These are phyloP conservation scores for Rugalucina vietnamica DNA, from an alignment of 2,888 invertebrate species.

Conservation along the genomic window DNA sequence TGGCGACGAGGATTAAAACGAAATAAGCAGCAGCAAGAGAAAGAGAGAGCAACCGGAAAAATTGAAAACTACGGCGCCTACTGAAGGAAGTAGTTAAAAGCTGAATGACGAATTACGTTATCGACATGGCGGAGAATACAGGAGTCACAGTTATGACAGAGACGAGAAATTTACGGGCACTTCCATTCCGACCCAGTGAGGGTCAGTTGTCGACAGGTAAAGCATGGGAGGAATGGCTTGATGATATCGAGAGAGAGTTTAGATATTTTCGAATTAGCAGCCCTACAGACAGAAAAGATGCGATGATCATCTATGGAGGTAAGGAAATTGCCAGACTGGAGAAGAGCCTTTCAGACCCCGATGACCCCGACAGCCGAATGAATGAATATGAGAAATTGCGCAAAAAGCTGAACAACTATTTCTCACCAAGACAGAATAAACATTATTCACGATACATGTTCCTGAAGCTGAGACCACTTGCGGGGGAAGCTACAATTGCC, in stretches of 20 bases:
- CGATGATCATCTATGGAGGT: not conserved
- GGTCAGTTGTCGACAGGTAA: not conserved
- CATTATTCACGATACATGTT: not conserved
- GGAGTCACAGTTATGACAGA: not conserved
- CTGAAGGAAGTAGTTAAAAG: not conserved
- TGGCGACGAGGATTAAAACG: too few species aligned
- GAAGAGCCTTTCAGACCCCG: not conserved
- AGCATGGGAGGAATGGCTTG: conserved; percentile 7
- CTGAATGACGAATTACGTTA: not conserved
- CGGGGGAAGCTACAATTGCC: not conserved
- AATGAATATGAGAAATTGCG: not conserved
- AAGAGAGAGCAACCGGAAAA: too few species aligned
- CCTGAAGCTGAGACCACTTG: not conserved
- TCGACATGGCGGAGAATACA: not conserved
- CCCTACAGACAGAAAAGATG: not conserved
- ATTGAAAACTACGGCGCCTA: not conserved
- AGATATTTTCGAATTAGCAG: too few species aligned
- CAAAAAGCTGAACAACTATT: not conserved
- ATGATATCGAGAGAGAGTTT: not conserved
- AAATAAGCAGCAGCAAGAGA: too few species aligned
- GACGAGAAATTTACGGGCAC: not conserved
- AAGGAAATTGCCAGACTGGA: conserved; percentile 6
- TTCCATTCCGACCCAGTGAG: not conserved
- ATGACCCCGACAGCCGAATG: not conserved
- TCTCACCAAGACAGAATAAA: not conserved